Evolutionary conservation across 2,113 vertebrate genomes (phyloP).

Genomic region (Trogon surrucura): DNA sequence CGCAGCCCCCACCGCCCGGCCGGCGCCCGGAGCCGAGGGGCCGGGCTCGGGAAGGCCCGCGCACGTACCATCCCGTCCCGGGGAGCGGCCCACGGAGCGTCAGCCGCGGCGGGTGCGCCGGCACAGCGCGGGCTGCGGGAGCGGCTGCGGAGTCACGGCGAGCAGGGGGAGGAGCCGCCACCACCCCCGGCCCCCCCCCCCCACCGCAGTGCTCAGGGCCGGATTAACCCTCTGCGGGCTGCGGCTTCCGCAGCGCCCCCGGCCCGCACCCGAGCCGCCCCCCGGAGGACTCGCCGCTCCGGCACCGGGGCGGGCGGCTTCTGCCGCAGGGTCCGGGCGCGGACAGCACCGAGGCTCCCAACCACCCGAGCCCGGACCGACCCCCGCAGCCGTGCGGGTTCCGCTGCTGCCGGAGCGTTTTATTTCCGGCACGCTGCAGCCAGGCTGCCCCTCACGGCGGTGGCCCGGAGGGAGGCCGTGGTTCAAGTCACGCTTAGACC

Average conservation of each 20-base stretch:
- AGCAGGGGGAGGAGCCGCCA: conserved; percentile 47
- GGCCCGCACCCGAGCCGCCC: neutral
- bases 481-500: too few relatives aligned
- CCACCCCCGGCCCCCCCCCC: neutral
- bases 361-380: rapidly evolving
- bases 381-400: too few relatives aligned
- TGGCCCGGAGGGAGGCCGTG: neutral
- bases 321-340: rapidly evolving
- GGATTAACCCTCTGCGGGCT: conserved; percentile 32
- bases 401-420: too few relatives aligned
- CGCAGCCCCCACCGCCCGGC: neutral
- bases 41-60: neutral
- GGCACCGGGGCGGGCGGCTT: rapidly evolving
- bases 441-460: neutral
- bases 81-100: neutral
- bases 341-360: neutral
- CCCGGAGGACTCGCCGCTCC: neutral
- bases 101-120: neutral
- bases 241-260: neutral
- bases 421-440: rapidly evolving
- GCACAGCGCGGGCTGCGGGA: conserved; percentile 24
- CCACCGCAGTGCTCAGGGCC: neutral
- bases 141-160: conserved; percentile 37
- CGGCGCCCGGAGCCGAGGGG: rapidly evolving
- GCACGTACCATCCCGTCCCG: conserved; percentile 27